Base-by-base conservation (phyloP, 2,113 vertebrate genomes). In the Coptodon rendalli region DNA sequence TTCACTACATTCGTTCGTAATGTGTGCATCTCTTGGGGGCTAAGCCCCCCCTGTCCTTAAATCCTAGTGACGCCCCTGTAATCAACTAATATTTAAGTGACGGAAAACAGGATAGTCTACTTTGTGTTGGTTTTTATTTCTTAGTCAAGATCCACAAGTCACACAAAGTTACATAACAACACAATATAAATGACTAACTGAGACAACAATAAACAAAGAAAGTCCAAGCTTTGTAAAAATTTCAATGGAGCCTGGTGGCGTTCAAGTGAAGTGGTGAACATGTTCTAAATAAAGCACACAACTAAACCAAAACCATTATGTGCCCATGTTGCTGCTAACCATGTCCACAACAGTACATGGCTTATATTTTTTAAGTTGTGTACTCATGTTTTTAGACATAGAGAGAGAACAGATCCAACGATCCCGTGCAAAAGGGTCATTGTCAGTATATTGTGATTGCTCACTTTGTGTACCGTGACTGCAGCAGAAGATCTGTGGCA, bases 401-500 rank as follows among this genome's bases (percentile, higher is more conserved):
- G 19, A 24, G 38, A 12, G 12, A 24, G 36, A 24, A 43, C 63
- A 71, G 63, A 27, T 43, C 38, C 38, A 45, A 73, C 14, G 22
- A 48, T 24, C 24, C 24, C 0, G 1, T 1, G 14, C 40, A 48
- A 29, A 48, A 29, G 14, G 13, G 6, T 48, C 68, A 76, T 40
- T 45, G 6, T 6, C 4, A 3, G 10, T 48, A 48, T 27, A 29
- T 0, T 27, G 68, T 7, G 85, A 89, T 68, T 79, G 80, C 73
- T 17, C 48, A n/a, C 61, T 87, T 76, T 80, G 53, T 82, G 84
- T 63, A 66, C 79, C 45, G 45, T 50, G 63, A 82, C 86, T 71
- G 87, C 89, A 78, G 87, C 73, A 89, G 57, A 85, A 34, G 87
- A 17, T 48, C 66, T 79, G 40, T 78, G 82, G 87, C n/a, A 82